These are phyloP conservation scores for Melinaea marsaeus DNA, from an alignment of 2,888 invertebrate genomes.

Conservation along the genomic window DNA sequence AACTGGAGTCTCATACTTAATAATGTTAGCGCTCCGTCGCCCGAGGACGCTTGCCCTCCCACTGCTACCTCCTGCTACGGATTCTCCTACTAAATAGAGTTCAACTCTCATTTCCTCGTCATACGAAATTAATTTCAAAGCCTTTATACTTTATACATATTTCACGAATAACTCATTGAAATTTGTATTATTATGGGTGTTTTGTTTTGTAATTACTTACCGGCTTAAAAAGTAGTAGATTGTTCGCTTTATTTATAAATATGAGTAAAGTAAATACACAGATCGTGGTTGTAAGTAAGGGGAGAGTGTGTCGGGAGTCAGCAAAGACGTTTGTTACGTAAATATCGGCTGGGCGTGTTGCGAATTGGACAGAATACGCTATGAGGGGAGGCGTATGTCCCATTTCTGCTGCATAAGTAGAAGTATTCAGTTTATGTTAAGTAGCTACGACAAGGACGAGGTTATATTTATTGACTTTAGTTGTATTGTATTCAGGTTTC, in stretches of 20 bases:
- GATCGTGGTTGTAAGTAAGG: slow-evolving; percentile 27
- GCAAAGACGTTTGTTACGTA: slow-evolving; percentile 69
- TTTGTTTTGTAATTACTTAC: not conserved
- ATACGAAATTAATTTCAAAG: not conserved
- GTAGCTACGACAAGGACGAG: slow-evolving; percentile 33
- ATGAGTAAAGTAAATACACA: slow-evolving; percentile 22
- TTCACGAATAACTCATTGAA: not conserved
- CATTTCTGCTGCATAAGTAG: slow-evolving; percentile 61
- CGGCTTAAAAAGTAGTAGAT: not conserved
- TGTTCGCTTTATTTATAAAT: slow-evolving; percentile 8
- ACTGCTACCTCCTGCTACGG: slow-evolving; percentile 43
- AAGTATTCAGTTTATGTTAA: slow-evolving; percentile 60
- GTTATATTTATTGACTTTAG: slow-evolving; percentile 25
- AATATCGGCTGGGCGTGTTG: slow-evolving; percentile 73
- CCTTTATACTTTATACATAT: not conserved
- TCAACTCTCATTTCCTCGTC: not conserved
- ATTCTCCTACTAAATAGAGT: not conserved
- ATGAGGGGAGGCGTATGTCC: slow-evolving; percentile 67
- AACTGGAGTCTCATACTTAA: slow-evolving; percentile 62
- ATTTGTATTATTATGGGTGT: not conserved
- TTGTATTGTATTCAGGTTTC: slow-evolving; percentile 18
- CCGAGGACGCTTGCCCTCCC: slow-evolving; percentile 47
- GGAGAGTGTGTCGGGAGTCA: slow-evolving; percentile 65
- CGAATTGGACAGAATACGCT: slow-evolving; percentile 73
- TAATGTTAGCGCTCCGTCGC: slow-evolving; percentile 69